These are phyloP conservation scores for Manis javanica DNA, from an alignment of 2,797 vertebrate genomes.

Conservation along the genomic window DNA sequence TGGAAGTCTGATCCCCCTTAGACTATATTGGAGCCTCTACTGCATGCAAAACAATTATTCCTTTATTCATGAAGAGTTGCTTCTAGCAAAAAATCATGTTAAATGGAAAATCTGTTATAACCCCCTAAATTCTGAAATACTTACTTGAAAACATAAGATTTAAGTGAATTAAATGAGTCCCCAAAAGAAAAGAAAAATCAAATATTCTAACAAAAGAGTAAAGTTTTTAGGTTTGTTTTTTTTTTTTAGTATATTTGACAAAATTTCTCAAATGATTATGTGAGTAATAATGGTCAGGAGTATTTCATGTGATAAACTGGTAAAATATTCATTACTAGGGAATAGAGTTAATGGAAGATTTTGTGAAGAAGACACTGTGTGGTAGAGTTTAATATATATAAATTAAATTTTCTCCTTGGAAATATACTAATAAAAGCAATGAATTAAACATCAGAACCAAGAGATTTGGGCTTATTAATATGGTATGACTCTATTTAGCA, in stretches of 20 bases:
- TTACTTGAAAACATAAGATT: background rate
- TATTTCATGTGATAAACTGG: slow-evolving; percentile 79
- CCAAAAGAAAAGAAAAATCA: slow-evolving; percentile 18
- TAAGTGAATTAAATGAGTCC: slow-evolving; percentile 24
- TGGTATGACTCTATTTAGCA: slow-evolving; percentile 84
- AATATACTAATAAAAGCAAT: slow-evolving; percentile 85
- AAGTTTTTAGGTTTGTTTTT: background rate
- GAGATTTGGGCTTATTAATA: slow-evolving; percentile 85
- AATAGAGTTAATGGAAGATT: slow-evolving; percentile 86
- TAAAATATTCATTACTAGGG: slow-evolving; percentile 85
- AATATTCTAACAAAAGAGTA: slow-evolving; percentile 17
- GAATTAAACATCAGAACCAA: slow-evolving; percentile 87
- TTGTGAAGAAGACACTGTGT: slow-evolving; percentile 78
- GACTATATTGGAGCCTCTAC: background rate
- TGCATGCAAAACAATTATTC: background rate
- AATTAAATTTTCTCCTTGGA: slow-evolving; percentile 86
- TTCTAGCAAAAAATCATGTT: slow-evolving; percentile 46
- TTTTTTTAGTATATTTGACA: slow-evolving; percentile 71
- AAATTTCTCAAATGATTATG: slow-evolving; percentile 74
- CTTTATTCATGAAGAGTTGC: slow-evolving; percentile 59
- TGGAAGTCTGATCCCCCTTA: background rate
- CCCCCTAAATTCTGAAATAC: slow-evolving; percentile 51
- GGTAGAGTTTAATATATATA: slow-evolving; percentile 84
- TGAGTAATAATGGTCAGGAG: slow-evolving; percentile 77
- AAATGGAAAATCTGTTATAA: slow-evolving; percentile 45